These are phyloP conservation scores for Rotaria magnacalcarata DNA, from an alignment of 2,888 invertebrate species.

Conservation along the genomic window DNA sequence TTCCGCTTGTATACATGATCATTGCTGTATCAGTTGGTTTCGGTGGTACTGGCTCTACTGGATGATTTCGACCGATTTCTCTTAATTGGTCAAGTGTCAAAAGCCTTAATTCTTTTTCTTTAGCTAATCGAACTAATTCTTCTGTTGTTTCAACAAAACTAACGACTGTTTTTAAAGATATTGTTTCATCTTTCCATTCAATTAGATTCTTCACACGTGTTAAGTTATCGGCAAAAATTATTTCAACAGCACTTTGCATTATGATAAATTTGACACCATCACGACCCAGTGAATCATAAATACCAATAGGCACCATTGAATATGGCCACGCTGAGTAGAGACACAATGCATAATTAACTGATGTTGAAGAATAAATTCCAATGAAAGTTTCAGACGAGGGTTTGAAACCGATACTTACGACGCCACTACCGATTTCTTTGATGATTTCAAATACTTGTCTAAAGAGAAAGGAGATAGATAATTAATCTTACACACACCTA, in stretches of 20 bases:
- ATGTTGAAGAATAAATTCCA: slow-evolving; percentile 87
- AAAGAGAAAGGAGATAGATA: not conserved
- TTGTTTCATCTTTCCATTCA: slow-evolving; percentile 70
- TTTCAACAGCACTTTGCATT: slow-evolving; percentile 69
- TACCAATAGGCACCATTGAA: slow-evolving; percentile 42
- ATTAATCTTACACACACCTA: not conserved
- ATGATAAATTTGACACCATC: slow-evolving; percentile 44
- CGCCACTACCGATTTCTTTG: slow-evolving; percentile 81
- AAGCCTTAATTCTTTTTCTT: slow-evolving; percentile 75
- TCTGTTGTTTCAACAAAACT: slow-evolving; percentile 74
- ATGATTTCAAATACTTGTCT: slow-evolving; percentile 59
- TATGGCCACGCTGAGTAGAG: slow-evolving; percentile 34
- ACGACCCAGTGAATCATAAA: slow-evolving; percentile 44
- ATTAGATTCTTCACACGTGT: slow-evolving; percentile 77
- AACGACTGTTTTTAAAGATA: slow-evolving; percentile 73
- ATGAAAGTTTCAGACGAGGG: slow-evolving; percentile 66
- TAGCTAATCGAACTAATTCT: slow-evolving; percentile 75
- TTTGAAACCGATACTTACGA: slow-evolving; percentile 72
- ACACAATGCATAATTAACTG: slow-evolving; percentile 66
- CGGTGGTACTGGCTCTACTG: slow-evolving; percentile 47
- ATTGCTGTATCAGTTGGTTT: not conserved
- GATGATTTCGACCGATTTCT: slow-evolving; percentile 50
- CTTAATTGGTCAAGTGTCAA: slow-evolving; percentile 74
- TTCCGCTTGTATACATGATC: slow-evolving; percentile 77
- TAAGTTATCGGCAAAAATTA: slow-evolving; percentile 82